phyloP scores from a whole-genome alignment of 1,140 invertebrate genomes.

The Drosophila sp. region DNA sequence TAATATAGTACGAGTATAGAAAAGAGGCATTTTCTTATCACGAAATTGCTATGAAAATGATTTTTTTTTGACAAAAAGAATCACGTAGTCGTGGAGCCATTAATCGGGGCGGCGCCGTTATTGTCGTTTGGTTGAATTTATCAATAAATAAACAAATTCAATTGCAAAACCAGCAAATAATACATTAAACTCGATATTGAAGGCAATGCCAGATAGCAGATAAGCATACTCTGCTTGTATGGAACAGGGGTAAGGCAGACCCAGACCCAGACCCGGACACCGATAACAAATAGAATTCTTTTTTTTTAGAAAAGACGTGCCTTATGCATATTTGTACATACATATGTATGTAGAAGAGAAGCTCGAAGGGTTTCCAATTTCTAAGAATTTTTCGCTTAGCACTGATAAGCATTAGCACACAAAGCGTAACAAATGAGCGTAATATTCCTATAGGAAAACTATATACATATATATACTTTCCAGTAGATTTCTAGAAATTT shows the following conservation, averaged over 20 bases:
- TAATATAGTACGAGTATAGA: slow-evolving; percentile 18
- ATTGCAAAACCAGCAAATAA: slow-evolving; percentile 61
- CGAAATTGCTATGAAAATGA: slow-evolving; percentile 8
- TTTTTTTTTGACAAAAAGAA: slow-evolving; percentile 14
- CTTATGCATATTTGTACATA: too few relatives aligned
- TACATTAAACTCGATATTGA: slow-evolving; percentile 40
- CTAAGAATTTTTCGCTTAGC: slow-evolving; percentile 35
- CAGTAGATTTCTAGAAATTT: slow-evolving; percentile 56
- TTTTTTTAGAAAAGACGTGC: neutral
- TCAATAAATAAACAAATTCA: slow-evolving; percentile 60
- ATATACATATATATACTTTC: neutral
- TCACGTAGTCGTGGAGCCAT: slow-evolving; percentile 13
- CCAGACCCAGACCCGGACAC: neutral
- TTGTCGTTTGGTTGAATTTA: slow-evolving; percentile 32
- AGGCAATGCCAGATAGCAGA: slow-evolving; percentile 21
- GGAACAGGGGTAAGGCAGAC: slow-evolving; percentile 9
- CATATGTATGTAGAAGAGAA: neutral
- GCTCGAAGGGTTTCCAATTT: slow-evolving; percentile 41
- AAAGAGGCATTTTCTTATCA: neutral
- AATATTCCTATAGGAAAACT: neutral
- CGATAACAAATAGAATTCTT: slow-evolving; percentile 7
- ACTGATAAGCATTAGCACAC: slow-evolving; percentile 38
- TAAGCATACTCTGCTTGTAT: slow-evolving; percentile 22
- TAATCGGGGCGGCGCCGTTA: slow-evolving; percentile 34
- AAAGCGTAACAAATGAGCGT: slow-evolving; percentile 6